phyloP scores from a whole-genome alignment of 1,140 invertebrate genomes.

The Contarinia nasturtii region DNA sequence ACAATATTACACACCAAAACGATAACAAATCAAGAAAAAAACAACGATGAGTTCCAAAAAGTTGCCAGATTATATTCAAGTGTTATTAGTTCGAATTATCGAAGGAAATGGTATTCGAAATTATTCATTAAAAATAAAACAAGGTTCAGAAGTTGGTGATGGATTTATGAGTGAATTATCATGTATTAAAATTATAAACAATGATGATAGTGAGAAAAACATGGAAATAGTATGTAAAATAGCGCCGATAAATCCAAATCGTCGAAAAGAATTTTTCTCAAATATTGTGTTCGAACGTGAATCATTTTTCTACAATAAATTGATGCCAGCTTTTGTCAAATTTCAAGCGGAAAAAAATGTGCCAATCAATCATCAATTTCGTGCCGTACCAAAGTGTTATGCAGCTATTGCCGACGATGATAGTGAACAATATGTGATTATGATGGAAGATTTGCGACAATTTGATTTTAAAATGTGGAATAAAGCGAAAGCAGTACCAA shows the following conservation, averaged over 20 bases:
- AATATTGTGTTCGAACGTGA: neutral
- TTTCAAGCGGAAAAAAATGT: neutral
- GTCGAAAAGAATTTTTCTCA: neutral
- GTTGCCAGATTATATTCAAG: too few relatives aligned
- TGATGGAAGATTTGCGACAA: slow-evolving; percentile 31
- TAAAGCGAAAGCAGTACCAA: slow-evolving; percentile 22
- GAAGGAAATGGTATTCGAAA: too few relatives aligned
- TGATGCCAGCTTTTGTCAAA: neutral
- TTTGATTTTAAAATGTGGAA: slow-evolving; percentile 25
- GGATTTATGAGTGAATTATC: too few relatives aligned
- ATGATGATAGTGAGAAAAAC: too few relatives aligned
- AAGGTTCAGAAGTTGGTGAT: too few relatives aligned
- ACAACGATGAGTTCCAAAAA: too few relatives aligned
- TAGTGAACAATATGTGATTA: slow-evolving; percentile 24
- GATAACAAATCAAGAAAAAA: too few relatives aligned
- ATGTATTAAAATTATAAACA: too few relatives aligned
- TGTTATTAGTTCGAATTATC: too few relatives aligned
- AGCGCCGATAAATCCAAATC: neutral
- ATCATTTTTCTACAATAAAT: neutral
- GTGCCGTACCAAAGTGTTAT: neutral
- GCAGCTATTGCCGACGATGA: slow-evolving; percentile 6
- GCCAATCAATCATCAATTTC: neutral
- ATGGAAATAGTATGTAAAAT: neutral
- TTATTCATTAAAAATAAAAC: too few relatives aligned
- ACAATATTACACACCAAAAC: too few relatives aligned